Percentiles rank a stretch among this genome's conserved stretches.
Evolutionary conservation across 2,888 invertebrate genomes (phyloP).

Genomic region (Lymantria dispar): DNA sequence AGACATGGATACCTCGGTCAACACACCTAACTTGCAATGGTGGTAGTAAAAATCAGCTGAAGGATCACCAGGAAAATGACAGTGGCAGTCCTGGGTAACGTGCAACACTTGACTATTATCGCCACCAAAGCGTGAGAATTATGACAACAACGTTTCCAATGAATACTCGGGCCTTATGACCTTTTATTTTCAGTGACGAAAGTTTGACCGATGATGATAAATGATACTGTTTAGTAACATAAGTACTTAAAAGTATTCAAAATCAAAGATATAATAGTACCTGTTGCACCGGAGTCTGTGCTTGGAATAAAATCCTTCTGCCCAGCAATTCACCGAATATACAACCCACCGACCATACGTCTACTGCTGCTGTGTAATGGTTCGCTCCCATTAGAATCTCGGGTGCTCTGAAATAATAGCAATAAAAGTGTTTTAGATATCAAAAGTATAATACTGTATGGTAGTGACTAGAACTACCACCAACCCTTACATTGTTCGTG

Average conservation of each 20-base stretch:
- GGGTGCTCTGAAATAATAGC: slow-evolving; percentile 87
- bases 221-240: neutral
- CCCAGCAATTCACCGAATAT: slow-evolving; percentile 99
- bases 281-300: slow-evolving; percentile 98
- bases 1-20: no score
- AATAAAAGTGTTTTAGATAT: neutral
- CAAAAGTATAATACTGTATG: neutral
- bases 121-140: no score
- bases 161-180: no score
- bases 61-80: no score
- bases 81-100: no score
- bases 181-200: no score
- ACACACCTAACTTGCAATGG: no score
- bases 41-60: no score
- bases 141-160: no score
- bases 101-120: no score
- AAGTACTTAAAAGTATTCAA: neutral
- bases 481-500: no score
- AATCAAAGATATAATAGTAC: slow-evolving; percentile 57
- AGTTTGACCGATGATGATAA: no score
- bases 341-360: slow-evolving; percentile 99
- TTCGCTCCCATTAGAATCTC: slow-evolving; percentile 99
- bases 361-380: slow-evolving; percentile 97
- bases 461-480: neutral
- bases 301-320: slow-evolving; percentile 97